A percentile compares a stretch with the other conserved stretches of the same genome.
Conservation (phyloP, 2,113 vertebrate species). For the Rafetus swinhoei region DNA sequence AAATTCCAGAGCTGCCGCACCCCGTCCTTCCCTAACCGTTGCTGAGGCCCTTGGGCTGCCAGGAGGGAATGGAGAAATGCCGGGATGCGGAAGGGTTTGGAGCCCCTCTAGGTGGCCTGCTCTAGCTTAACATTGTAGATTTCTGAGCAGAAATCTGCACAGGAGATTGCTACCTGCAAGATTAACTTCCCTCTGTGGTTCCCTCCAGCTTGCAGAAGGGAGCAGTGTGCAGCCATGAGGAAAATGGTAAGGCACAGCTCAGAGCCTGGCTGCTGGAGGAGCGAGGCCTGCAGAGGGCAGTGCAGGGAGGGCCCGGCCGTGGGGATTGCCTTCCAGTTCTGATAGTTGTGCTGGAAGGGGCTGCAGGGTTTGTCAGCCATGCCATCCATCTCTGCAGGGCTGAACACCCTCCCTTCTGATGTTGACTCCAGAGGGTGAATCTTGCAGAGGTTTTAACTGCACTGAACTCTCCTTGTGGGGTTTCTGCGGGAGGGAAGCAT, state of each 20-base stretch:
- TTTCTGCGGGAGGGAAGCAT: neutral
- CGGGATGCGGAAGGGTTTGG: neutral
- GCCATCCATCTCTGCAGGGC: neutral
- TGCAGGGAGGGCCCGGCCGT: neutral
- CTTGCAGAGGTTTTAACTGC: neutral
- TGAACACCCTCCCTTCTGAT: neutral
- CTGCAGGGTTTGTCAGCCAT: neutral
- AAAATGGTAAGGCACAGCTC: neutral
- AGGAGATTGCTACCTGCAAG: neutral
- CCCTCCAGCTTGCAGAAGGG: neutral
- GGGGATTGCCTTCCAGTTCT: neutral
- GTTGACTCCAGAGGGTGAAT: neutral
- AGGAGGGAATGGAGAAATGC: too few species aligned
- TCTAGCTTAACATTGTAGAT: neutral
- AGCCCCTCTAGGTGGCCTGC: neutral
- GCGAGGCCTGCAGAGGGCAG: neutral
- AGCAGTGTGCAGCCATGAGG: neutral
- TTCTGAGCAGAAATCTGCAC: neutral
- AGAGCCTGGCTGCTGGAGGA: neutral
- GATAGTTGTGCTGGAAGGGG: neutral
- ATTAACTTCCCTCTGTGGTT: fast-evolving
- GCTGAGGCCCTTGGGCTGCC: too few species aligned
- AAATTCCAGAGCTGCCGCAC: too few species aligned
- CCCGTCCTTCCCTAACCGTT: too few species aligned
- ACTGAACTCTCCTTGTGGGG: neutral